Percentiles rank a stretch among this genome's conserved stretches.
These are phyloP conservation scores for Chydorus sphaericus DNA, from an alignment of 2,888 invertebrate species.

Conservation along the genomic window DNA sequence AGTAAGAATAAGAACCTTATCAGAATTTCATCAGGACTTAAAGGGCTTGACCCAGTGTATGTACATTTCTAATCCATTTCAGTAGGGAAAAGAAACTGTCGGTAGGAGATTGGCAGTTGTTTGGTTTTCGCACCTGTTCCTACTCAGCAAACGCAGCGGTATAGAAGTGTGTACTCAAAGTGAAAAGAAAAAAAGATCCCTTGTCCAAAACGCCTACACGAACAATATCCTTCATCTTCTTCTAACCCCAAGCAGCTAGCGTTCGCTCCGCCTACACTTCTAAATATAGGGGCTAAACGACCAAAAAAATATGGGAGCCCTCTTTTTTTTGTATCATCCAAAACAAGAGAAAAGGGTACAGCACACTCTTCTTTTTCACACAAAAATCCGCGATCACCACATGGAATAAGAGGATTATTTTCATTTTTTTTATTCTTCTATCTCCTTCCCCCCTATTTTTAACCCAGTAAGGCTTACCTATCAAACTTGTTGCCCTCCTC, in stretches of 20 bases:
- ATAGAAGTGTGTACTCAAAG: too few relatives aligned
- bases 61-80: background rate
- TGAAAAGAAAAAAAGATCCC: background rate
- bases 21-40: too few relatives aligned
- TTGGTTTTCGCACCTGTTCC: constrained; percentile 3
- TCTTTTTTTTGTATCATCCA: too few relatives aligned
- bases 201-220: background rate
- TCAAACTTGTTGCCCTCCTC: background rate
- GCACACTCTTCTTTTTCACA: background rate
- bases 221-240: too few relatives aligned
- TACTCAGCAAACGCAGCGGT: too few relatives aligned
- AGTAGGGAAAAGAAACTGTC: background rate
- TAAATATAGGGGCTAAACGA: too few relatives aligned
- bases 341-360: background rate
- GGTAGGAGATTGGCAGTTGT: constrained; percentile 1
- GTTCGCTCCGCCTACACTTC: too few relatives aligned
- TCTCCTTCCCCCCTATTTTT: background rate
- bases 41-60: background rate
- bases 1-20: too few relatives aligned
- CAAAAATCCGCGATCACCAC: background rate
- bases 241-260: too few relatives aligned
- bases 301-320: too few relatives aligned
- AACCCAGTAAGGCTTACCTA: too few relatives aligned
- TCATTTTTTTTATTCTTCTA: background rate
- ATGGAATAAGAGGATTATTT: background rate